Evolutionary conservation across 1,140 invertebrate genomes (phyloP).

Genomic region (Dicyema japonicum): DNA sequence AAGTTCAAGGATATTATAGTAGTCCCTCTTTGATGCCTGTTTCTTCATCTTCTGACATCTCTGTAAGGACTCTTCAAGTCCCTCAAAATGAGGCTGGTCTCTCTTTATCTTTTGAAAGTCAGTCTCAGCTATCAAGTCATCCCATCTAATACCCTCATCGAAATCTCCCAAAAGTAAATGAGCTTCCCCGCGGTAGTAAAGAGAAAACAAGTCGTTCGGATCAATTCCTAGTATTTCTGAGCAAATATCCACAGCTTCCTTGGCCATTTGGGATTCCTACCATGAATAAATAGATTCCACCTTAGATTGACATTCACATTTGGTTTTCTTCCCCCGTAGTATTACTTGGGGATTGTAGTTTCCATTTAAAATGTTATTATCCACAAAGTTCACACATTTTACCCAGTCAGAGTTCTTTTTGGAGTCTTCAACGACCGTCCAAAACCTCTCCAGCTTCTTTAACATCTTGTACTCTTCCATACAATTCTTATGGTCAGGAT

Average conservation of each 20-base stretch:
- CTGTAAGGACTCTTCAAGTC: constrained; percentile 50
- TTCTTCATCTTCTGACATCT: constrained; percentile 69
- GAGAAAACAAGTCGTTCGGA: constrained; percentile 30
- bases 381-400: constrained; percentile 39
- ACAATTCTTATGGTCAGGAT: constrained; percentile 82
- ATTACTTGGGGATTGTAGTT: too few relatives aligned
- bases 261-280: constrained; percentile 25
- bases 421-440: constrained; percentile 35
- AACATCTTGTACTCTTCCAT: constrained; percentile 81
- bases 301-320: constrained; percentile 14
- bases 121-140: background rate
- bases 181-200: constrained; percentile 65
- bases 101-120: background rate
- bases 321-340: constrained; percentile 9
- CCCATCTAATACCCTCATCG: constrained; percentile 39
- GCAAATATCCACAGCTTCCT: constrained; percentile 37
- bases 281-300: constrained; percentile 8
- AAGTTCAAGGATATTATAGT: constrained; percentile 78
- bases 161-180: constrained; percentile 56
- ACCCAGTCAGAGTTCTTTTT: constrained; percentile 33
- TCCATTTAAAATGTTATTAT: constrained; percentile 23
- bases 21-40: constrained; percentile 60
- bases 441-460: constrained; percentile 60
- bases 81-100: too few relatives aligned
- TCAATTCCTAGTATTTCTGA: constrained; percentile 39